Percentiles rank a stretch among this genome's conserved stretches.
Evolutionary conservation across 2,888 invertebrate species (phyloP).

Genomic region (Ceratothoa steindachneri): DNA sequence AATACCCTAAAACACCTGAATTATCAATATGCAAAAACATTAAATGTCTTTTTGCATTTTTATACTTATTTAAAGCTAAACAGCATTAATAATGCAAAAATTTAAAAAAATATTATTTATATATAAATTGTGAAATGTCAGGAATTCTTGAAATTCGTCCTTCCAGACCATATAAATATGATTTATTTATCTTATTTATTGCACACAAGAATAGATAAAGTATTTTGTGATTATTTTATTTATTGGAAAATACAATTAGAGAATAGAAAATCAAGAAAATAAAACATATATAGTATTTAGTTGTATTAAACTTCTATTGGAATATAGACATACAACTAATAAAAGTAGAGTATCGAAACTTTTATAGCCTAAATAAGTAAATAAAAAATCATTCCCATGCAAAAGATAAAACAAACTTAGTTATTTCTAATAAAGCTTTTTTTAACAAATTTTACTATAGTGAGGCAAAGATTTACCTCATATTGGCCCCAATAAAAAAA

Average conservation of each 20-base stretch:
- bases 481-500: not conserved
- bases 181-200: not conserved
- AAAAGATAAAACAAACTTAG: not conserved
- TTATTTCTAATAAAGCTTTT: not conserved
- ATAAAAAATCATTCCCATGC: not conserved
- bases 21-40: no score
- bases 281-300: not conserved
- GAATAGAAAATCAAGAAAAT: not conserved
- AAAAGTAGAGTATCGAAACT: not conserved
- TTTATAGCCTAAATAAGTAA: not conserved
- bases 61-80: no score
- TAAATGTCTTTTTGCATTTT: no score
- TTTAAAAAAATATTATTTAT: no score
- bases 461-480: not conserved
- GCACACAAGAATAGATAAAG: not conserved
- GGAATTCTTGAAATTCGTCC: not conserved
- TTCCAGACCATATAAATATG: not conserved
- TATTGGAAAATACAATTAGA: not conserved
- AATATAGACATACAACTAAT: not conserved
- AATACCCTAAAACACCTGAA: no score
- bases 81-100: no score
- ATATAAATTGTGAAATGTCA: not conserved
- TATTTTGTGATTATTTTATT: not conserved
- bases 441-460: not conserved
- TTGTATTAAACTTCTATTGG: not conserved